These are phyloP conservation scores for Petrocephalus zakoni DNA, from an alignment of 2,113 vertebrate species.

Conservation along the genomic window DNA sequence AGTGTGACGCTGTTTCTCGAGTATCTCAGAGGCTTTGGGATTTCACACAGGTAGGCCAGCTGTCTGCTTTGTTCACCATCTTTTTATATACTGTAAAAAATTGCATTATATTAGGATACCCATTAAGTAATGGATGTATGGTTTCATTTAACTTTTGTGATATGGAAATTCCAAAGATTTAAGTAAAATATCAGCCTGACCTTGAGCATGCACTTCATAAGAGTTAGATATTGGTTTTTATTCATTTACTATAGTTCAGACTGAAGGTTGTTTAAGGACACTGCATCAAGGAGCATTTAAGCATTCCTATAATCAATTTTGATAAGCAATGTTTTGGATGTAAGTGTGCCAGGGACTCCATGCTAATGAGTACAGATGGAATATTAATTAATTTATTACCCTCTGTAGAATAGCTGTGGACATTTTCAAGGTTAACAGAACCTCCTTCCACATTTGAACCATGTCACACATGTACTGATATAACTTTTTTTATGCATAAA, in stretches of 20 bases:
- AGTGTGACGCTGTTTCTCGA: constrained; percentile 76
- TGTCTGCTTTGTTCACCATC: not conserved
- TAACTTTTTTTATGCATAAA: constrained; percentile 36
- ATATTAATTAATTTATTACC: not conserved
- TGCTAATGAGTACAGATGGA: not conserved
- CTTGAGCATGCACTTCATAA: not conserved
- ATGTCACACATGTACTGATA: not conserved
- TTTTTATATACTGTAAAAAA: not conserved
- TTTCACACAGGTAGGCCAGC: constrained; percentile 76
- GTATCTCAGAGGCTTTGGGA: constrained; percentile 88
- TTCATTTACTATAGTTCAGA: not conserved
- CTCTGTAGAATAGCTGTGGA: not conserved
- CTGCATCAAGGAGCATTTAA: not conserved
- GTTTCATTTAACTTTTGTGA: not conserved
- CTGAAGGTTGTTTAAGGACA: not conserved
- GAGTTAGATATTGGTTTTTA: not conserved
- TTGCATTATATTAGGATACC: not conserved
- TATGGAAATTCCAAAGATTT: not conserved
- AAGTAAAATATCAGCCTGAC: not conserved
- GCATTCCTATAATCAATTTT: not conserved
- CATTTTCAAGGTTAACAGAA: not conserved
- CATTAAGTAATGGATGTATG: not conserved
- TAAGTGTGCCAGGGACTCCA: not conserved
- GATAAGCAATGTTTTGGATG: not conserved
- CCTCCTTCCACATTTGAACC: not conserved